Evolutionary conservation across 2,888 invertebrate genomes (phyloP), one percentile per base, ranked within the genome.

Genomic region (Morinoia aosen): DNA sequence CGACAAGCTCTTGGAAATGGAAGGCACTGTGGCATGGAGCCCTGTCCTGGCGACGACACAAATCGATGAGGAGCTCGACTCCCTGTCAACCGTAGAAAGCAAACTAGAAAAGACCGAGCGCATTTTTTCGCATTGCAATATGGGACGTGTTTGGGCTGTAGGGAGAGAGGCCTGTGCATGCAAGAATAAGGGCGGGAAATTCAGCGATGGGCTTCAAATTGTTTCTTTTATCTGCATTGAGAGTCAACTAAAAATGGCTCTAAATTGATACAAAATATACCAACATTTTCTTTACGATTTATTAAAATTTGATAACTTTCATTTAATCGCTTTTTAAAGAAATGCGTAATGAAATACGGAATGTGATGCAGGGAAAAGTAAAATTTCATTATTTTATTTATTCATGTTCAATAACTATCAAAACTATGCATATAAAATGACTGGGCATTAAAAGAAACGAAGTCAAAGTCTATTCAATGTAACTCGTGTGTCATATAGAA

Each of bases 41-140:
- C 58, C 25, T 56, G 57, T 93, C 93, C 14, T 93, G 93, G 93
- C 57, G 39, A 48, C 93, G 93, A 93, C 93, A 93, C 57, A 93
- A 93, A 93, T 93, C 93, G 93, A 93, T 93, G 93, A 93, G 93
- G 48, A 93, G 93, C 93, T 93, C 93, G n/a, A 93, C 93, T 57
- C 93, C 93, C 93, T 93, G 93, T 57, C 56, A 93, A n/a, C 57
- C 57, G 93, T 33, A 48, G 90, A 48, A 90, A 90, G 90, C 40
- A 48, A 90, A 90, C 39, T 90, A 39, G 48, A 48, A 48, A 48
- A 90, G 90, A 90, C 90, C 2, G 90, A 12, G 39, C 12, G 90
- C 39, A 48, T 90, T 90, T 90, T 90, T 90, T 39, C 25, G 39
- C 48, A 90, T 39, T 19, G 90, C 90, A 90, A 90, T 90, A 90